Conservation (phyloP, 2,888 invertebrate genomes). For the Archips xylosteana region DNA sequence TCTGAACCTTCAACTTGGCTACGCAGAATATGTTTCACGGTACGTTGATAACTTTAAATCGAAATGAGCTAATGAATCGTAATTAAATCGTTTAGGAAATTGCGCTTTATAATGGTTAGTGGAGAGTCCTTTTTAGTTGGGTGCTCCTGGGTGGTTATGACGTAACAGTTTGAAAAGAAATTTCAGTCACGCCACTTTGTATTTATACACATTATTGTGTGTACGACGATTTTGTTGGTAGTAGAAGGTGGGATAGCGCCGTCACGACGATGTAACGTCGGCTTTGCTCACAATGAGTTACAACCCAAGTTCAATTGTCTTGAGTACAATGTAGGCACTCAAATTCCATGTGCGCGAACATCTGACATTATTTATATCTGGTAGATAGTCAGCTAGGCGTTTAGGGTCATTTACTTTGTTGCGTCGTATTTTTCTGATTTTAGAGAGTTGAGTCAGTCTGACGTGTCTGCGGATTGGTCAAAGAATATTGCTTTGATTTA, state of each 20-base stretch:
- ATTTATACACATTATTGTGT: constrained; percentile 61
- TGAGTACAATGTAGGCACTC: constrained; percentile 44
- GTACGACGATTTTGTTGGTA: constrained; percentile 49
- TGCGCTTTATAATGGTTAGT: constrained; percentile 60
- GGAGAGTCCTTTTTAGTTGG: constrained; percentile 65
- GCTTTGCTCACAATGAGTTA: constrained; percentile 53
- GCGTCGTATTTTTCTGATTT: constrained; percentile 62
- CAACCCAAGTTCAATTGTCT: constrained; percentile 51
- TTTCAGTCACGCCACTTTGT: constrained; percentile 77
- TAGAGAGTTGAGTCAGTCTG: constrained; percentile 46
- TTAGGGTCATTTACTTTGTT: constrained; percentile 76
- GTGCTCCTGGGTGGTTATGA: constrained; percentile 56
- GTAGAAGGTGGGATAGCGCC: constrained; percentile 54
- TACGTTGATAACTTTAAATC: constrained; percentile 56
- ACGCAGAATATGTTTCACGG: constrained; percentile 64
- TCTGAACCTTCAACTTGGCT: constrained; percentile 60
- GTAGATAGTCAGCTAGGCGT: constrained; percentile 68
- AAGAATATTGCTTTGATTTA: constrained; percentile 3
- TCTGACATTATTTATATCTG: constrained; percentile 77
- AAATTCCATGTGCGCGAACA: constrained; percentile 62
- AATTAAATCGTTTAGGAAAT: constrained; percentile 63
- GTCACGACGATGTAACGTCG: constrained; percentile 51
- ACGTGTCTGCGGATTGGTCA: constrained; percentile 21
- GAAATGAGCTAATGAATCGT: constrained; percentile 66
- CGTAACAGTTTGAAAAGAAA: constrained; percentile 64